phyloP scores from a whole-genome alignment of 53 echinoderm and acorn worm species.

The Holothuria leucospilota region DNA sequence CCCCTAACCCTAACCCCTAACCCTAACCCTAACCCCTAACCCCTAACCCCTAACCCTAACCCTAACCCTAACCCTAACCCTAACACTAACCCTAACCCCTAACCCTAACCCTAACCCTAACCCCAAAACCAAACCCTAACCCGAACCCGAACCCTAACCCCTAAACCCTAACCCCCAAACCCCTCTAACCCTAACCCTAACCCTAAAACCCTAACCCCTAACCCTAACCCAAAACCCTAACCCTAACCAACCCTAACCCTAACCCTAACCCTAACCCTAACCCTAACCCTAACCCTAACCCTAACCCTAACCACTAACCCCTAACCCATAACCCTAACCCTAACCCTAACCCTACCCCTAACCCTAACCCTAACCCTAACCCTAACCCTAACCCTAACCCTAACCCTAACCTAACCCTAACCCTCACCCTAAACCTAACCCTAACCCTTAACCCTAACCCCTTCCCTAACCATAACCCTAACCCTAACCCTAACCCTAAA shows the following conservation, averaged over 20 bases:
- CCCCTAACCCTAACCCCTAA: no score
- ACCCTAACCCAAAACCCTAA: slow-evolving; percentile 12
- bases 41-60: no score
- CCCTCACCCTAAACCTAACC: no score
- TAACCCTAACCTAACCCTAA: no score
- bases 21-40: no score
- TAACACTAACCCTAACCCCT: no score
- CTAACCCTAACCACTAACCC: neutral
- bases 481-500: slow-evolving; percentile 28
- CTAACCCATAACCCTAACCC: no score
- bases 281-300: slow-evolving; percentile 10
- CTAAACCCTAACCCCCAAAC: slow-evolving; percentile 14
- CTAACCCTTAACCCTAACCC: slow-evolving; percentile 39
- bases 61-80: no score
- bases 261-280: neutral
- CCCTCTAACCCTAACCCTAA: slow-evolving; percentile 9
- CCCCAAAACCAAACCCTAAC: slow-evolving; percentile 31
- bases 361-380: slow-evolving; percentile 35
- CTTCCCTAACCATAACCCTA: slow-evolving; percentile 37
- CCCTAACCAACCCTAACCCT: slow-evolving; percentile 16
- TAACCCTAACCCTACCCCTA: no score
- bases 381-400: slow-evolving; percentile 14
- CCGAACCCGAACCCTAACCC: neutral
- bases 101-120: no score
- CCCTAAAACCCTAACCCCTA: no score